Conservation (phyloP, 2,113 vertebrate species). For the Naja naja region DNA sequence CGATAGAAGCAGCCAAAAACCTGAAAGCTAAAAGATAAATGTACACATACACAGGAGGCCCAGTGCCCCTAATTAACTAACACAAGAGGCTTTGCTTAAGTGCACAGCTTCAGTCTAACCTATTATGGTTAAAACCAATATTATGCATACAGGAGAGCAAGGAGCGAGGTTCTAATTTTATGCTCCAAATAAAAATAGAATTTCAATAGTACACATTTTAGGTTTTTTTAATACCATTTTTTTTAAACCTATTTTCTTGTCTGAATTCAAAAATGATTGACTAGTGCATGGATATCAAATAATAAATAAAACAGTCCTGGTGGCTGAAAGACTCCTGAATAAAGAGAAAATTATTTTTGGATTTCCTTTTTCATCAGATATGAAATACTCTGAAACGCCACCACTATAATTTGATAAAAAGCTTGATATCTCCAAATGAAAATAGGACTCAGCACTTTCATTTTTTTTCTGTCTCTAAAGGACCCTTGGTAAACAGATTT, state of each 20-base stretch:
- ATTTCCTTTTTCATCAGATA: slow-evolving; percentile 86
- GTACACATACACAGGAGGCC: slow-evolving; percentile 22
- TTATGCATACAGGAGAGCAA: slow-evolving; percentile 25
- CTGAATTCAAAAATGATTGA: slow-evolving; percentile 77
- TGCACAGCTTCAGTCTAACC: slow-evolving; percentile 44
- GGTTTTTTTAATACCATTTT: not conserved
- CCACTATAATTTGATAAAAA: slow-evolving; percentile 91
- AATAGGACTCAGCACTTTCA: slow-evolving; percentile 89
- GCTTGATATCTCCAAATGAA: slow-evolving; percentile 88
- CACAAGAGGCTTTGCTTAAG: slow-evolving; percentile 34
- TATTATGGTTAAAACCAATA: slow-evolving; percentile 44
- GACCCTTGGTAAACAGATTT: slow-evolving; percentile 78
- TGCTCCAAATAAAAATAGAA: slow-evolving; percentile 57
- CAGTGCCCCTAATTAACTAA: slow-evolving; percentile 50
- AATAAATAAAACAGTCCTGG: slow-evolving; percentile 74
- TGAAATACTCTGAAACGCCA: slow-evolving; percentile 88
- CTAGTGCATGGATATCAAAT: slow-evolving; percentile 75
- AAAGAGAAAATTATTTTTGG: slow-evolving; percentile 80
- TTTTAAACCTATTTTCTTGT: slow-evolving; percentile 71
- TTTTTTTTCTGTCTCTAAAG: slow-evolving; percentile 81
- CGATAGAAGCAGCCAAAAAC: slow-evolving; percentile 50
- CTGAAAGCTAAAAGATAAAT: slow-evolving; percentile 44
- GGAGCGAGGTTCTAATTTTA: slow-evolving; percentile 47
- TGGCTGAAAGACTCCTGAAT: slow-evolving; percentile 76
- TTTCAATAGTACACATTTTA: slow-evolving; percentile 60